Evolutionary conservation across 1,140 invertebrate species (phyloP), one percentile per base, ranked within the genome.

Genomic region (Trichoplusia ni): DNA sequence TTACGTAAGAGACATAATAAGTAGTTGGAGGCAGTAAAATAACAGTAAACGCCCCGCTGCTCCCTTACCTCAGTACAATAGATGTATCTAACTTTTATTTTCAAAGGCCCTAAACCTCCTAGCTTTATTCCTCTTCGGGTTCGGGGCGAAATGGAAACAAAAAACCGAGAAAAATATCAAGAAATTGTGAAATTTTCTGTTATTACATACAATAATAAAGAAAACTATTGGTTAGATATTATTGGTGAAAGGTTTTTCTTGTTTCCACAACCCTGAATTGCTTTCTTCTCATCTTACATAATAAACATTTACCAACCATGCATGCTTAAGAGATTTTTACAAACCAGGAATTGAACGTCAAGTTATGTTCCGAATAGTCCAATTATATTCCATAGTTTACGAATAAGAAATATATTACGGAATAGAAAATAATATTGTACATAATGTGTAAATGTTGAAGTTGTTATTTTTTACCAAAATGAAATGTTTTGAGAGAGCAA

Each of bases 391-490:
- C 47, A 44, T 53, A 54, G 42, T 44, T 38, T 54, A 42, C 54
- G 19, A 35, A 23, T 51, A 59, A 47, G 29, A 38, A 40, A 64
- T 58, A 37, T 64, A 49, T 47, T 42, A 63, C 47, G 27, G 23
- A 53, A 21, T 66, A 68, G 53, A 1, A 13, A 42, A 44, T 59
- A 62, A 63, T 63, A 69, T 67, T 77, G 66, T 75, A 77, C 64
- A 75, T 75, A 72, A 54, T 65, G 62, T 65, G 64, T 73, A 58
- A 38, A 69, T 68, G 60, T 66, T 61, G 31, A 51, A 51, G 68
- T 71, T 75, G 68, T 62, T 62, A 62, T 77, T 77, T 79, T 79
- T 58, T 79, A 79, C 70, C 70, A 58, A 74, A 68, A 59, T 67
- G 51, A 46, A 35, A 67, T 21, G 35, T 67, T 64, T 40, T 37